Conservation (phyloP, 2,888 invertebrate species). For the Crocallis elinguaria region DNA sequence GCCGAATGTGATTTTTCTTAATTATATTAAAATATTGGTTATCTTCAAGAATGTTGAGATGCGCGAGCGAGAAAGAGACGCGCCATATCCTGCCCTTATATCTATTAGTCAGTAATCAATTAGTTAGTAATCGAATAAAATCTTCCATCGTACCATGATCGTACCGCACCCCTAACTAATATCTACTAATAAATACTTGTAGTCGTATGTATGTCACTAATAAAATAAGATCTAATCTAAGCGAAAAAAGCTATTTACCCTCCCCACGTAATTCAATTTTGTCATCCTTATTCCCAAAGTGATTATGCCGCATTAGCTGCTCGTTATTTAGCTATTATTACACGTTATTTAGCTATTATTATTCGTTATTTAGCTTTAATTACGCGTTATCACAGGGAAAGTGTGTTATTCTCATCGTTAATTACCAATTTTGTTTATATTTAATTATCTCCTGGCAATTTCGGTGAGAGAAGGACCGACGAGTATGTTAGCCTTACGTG, state of each 20-base stretch:
- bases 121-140: too few relatives aligned
- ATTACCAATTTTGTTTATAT: conserved; percentile 23
- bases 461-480: neutral
- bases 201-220: neutral
- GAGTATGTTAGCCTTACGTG: neutral
- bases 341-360: conserved; percentile 4
- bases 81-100: too few relatives aligned
- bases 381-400: conserved; percentile 3
- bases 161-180: neutral
- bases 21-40: too few relatives aligned
- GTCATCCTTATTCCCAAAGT: conserved; percentile 4
- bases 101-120: too few relatives aligned
- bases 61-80: too few relatives aligned
- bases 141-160: too few relatives aligned
- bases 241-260: conserved; percentile 2
- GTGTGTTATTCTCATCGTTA: conserved; percentile 2
- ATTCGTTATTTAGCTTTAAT: conserved; percentile 4
- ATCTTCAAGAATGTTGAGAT: too few relatives aligned
- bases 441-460: conserved; percentile 10
- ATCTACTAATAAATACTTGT: neutral
- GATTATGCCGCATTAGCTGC: conserved; percentile 10
- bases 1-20: too few relatives aligned
- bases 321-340: conserved; percentile 11
- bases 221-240: neutral
- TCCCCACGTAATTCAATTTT: conserved; percentile 7